A percentile compares a stretch with the other conserved stretches of the same genome.
Conservation (phyloP, 1,140 invertebrate genomes). For the Conopomorpha cramerella region DNA sequence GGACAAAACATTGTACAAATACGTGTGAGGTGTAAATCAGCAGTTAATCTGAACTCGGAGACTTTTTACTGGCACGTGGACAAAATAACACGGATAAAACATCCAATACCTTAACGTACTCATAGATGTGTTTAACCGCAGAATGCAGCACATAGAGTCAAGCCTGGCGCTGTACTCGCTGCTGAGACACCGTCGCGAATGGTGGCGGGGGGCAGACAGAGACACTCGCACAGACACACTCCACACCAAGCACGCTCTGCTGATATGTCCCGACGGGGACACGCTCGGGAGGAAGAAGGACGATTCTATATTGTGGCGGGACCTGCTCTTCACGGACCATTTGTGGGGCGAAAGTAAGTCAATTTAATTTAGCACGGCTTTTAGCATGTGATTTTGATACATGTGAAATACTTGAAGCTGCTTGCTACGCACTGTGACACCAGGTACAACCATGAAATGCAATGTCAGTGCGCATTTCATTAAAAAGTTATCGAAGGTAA, state of each 20-base stretch:
- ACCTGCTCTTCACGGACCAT: conserved; percentile 58
- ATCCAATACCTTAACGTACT: too few relatives aligned
- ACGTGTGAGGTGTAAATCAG: too few relatives aligned
- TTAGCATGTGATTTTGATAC: background rate
- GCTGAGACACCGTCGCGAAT: conserved; percentile 38
- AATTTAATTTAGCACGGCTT: background rate
- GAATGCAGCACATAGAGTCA: conserved; percentile 40
- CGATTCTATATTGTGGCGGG: conserved; percentile 47
- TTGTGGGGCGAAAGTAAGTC: conserved; percentile 35
- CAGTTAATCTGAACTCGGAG: too few relatives aligned
- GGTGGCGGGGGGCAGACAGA: conserved; percentile 34
- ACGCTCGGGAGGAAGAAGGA: conserved; percentile 28
- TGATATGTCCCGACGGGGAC: conserved; percentile 47
- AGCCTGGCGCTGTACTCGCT: conserved; percentile 38
- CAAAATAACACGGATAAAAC: too few relatives aligned
- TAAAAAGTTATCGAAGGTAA: too few relatives aligned
- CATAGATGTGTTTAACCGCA: conserved; percentile 20
- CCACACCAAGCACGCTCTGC: conserved; percentile 33
- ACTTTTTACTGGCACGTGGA: too few relatives aligned
- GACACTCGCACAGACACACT: conserved; percentile 17
- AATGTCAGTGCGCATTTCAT: too few relatives aligned
- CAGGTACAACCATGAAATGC: too few relatives aligned
- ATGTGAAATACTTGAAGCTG: background rate
- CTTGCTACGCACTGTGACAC: too few relatives aligned
- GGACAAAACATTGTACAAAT: too few relatives aligned